phyloP scores from a whole-genome alignment of 64 coral and sea anemone species.

The Montipora capricornis region DNA sequence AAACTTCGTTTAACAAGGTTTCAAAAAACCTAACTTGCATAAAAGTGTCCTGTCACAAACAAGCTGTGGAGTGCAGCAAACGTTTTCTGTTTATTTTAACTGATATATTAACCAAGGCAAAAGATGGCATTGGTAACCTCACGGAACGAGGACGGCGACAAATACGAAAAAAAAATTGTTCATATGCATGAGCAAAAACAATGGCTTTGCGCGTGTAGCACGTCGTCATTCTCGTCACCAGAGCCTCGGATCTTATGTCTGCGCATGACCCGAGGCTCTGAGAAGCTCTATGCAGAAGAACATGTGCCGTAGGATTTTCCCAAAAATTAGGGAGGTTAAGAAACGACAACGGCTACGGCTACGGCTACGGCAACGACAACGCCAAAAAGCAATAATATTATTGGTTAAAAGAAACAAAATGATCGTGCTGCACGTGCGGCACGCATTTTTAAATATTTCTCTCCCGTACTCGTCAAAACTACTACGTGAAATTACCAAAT shows the following conservation, averaged over 20 bases:
- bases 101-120: slow-evolving; percentile 5
- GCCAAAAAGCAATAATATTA: no score
- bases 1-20: background rate
- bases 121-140: background rate
- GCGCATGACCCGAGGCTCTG: no score
- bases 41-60: slow-evolving; percentile 11
- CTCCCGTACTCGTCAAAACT: no score
- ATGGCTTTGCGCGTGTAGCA: background rate
- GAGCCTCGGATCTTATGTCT: background rate
- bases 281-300: background rate
- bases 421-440: no score
- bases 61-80: slow-evolving; percentile 16
- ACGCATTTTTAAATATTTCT: no score
- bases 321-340: background rate
- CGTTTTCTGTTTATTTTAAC: slow-evolving; percentile 17
- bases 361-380: no score
- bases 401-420: no score
- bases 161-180: slow-evolving; percentile 10
- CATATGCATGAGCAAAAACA: slow-evolving; percentile 1
- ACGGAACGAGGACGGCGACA: slow-evolving; percentile 8
- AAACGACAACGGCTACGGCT: no score
- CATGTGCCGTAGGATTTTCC: background rate
- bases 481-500: no score
- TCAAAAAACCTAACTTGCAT: slow-evolving; percentile 1
- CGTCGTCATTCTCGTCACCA: background rate